Conservation (phyloP, 2,113 vertebrate genomes). For the Tretioscincus oriximinensis region DNA sequence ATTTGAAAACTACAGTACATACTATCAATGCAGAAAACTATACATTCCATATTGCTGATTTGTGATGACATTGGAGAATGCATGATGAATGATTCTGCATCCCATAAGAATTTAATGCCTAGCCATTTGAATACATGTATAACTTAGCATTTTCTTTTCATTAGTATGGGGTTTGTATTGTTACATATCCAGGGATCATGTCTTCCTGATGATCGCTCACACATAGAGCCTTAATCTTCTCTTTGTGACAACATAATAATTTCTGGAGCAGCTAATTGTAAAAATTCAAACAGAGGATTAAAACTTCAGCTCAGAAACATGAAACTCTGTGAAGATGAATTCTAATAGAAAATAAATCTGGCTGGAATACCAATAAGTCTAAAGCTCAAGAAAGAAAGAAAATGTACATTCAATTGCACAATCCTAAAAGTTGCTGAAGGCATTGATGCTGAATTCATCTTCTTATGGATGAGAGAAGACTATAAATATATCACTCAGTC, state of each 20-base stretch:
- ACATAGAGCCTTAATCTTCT: conserved; percentile 59
- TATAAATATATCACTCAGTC: not conserved
- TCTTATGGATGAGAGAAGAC: not conserved
- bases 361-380: conserved; percentile 8
- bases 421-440: not conserved
- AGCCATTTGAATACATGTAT: not conserved
- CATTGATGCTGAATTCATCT: not conserved
- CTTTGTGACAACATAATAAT: conserved; percentile 70
- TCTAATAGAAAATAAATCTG: conserved; percentile 28
- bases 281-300: conserved; percentile 65
- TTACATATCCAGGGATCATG: conserved; percentile 50
- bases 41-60: conserved; percentile 46
- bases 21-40: conserved; percentile 46
- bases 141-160: conserved; percentile 32
- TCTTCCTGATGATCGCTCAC: conserved; percentile 38
- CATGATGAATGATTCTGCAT: conserved; percentile 36
- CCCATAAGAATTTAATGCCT: conserved; percentile 10
- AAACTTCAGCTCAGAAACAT: conserved; percentile 51
- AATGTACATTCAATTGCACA: not conserved
- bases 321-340: conserved; percentile 51
- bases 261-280: conserved; percentile 62
- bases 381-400: not conserved
- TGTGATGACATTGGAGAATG: conserved; percentile 44
- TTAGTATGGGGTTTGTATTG: conserved; percentile 49
- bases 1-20: conserved; percentile 52